phyloP scores from a whole-genome alignment of 2,888 invertebrate species.

The Ecdyonurus torrentis region DNA sequence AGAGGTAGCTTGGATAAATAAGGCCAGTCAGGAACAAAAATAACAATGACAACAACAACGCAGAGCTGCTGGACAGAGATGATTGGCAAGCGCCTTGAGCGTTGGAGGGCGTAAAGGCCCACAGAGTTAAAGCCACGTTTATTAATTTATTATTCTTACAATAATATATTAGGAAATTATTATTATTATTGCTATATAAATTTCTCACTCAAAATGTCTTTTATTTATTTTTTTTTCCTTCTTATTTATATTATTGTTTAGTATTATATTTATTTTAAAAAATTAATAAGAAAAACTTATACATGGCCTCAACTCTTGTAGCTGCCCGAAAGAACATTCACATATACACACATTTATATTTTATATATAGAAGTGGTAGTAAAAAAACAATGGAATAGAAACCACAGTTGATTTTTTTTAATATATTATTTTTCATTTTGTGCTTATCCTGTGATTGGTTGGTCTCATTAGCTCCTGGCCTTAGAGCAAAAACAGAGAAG shows the following conservation, averaged over 20 bases:
- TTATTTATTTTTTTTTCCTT: background rate
- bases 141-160: background rate
- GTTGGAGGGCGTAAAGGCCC: background rate
- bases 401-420: background rate
- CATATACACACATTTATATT: background rate
- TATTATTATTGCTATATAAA: no score
- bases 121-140: background rate
- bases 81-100: background rate
- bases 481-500: no score
- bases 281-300: background rate
- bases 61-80: background rate
- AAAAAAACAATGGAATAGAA: background rate
- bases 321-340: background rate
- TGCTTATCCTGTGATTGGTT: background rate
- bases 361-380: background rate
- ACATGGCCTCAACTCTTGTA: background rate
- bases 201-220: background rate
- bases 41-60: background rate
- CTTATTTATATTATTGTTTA: background rate
- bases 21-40: background rate
- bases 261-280: no score
- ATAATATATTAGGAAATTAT: no score
- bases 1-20: background rate
- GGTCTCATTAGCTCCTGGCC: background rate
- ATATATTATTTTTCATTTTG: no score